These are phyloP conservation scores for Phainopepla nitens DNA, from an alignment of 2,113 vertebrate species.

Conservation along the genomic window DNA sequence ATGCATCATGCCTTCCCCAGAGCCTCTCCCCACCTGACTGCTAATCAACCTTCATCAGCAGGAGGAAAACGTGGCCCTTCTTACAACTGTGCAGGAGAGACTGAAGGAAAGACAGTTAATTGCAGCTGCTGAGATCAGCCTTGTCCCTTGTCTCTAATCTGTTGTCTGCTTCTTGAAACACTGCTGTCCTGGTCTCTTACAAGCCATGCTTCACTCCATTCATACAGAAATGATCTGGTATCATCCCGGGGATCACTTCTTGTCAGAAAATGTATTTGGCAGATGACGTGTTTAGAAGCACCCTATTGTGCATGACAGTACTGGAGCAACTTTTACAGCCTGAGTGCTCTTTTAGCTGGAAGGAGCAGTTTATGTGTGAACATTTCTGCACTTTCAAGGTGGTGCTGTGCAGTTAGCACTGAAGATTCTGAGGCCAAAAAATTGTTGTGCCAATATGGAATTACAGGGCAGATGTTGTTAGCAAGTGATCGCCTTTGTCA, in stretches of 20 bases:
- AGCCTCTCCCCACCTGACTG: conserved; percentile 73
- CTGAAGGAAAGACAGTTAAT: conserved; percentile 58
- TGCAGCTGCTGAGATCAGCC: conserved; percentile 36
- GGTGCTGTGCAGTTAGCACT: not conserved
- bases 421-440: not conserved
- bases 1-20: conserved; percentile 66
- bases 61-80: conserved; percentile 46
- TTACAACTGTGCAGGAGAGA: conserved; percentile 4
- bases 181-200: not conserved
- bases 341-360: not conserved
- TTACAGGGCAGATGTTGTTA: not conserved
- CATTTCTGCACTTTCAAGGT: not conserved
- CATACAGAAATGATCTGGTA: conserved; percentile 56
- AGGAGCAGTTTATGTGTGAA: not conserved
- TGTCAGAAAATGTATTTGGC: not conserved
- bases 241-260: conserved; percentile 54
- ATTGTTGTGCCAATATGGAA: not conserved
- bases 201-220: conserved; percentile 21
- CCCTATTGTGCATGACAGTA: not conserved
- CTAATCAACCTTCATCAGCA: conserved; percentile 76
- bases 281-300: conserved; percentile 9
- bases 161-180: not conserved
- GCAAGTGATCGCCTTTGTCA: not conserved
- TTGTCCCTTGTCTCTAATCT: conserved; percentile 62
- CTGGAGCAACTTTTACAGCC: not conserved